Conservation (phyloP, 2,113 vertebrate genomes). For the Oenanthe oenanthe region DNA sequence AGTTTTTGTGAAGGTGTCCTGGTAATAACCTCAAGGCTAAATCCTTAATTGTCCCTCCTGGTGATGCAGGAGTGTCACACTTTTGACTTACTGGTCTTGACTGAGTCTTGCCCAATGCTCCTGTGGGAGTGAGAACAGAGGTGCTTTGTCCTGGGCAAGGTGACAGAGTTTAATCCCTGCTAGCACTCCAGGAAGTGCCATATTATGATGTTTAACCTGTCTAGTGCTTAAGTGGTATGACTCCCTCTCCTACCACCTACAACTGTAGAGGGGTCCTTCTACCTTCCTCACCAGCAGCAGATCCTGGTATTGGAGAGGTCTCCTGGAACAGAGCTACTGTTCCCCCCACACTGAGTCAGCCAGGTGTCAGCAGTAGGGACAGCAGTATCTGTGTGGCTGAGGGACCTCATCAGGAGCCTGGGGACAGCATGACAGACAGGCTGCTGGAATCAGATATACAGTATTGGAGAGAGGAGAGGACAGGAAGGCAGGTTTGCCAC, state of each 20-base stretch:
- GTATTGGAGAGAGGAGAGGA: not conserved
- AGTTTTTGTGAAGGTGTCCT: not conserved
- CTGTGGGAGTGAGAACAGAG: not conserved
- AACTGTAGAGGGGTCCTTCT: accelerated
- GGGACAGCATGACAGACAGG: accelerated
- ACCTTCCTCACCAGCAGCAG: not conserved
- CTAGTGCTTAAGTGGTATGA: not conserved
- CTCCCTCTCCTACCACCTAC: not conserved
- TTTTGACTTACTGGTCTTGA: not conserved
- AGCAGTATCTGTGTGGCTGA: not conserved
- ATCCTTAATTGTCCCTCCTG: not conserved
- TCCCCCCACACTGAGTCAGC: not conserved
- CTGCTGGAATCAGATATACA: not conserved
- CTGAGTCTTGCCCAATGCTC: not conserved
- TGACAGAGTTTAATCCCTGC: not conserved
- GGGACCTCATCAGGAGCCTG: not conserved
- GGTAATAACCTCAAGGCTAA: not conserved
- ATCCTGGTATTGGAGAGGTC: not conserved
- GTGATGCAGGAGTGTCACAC: not conserved
- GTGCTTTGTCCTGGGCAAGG: not conserved
- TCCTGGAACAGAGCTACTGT: not conserved
- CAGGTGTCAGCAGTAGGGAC: not conserved
- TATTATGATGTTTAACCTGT: not conserved
- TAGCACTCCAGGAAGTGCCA: not conserved
- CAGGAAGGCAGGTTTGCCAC: not conserved